Base-by-base conservation (phyloP, 2,797 vertebrate species). In the Leptodactylus fallax region DNA sequence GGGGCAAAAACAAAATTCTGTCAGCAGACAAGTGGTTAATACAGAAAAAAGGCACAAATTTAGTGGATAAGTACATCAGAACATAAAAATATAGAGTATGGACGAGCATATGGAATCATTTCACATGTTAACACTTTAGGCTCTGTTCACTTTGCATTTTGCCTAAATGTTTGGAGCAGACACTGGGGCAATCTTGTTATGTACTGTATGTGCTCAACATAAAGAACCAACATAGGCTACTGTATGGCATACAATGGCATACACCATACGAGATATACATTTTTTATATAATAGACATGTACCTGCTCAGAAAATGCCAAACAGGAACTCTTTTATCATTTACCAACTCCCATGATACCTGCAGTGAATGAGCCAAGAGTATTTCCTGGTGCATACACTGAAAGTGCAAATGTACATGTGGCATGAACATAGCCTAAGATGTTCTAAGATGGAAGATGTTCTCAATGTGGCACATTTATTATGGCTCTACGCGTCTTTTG, bases 1-100 rank as follows among this genome's bases (percentile, higher is more conserved):
- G 7, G 0, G 36, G 27, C 14, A 36, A 58, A 60, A 36, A 45
- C 11, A 3, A 58, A 72, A 72, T 10, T 45, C 17, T 21, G 8
- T 74, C 16, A 74, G 19, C 4, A 0, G 17, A 72, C 16, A 8
- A 21, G 71, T 17, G n/a, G 23, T 61, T 60, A 61, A 60, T 45
- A 47, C 56, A 12, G 25, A 17, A 80, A 80, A 17, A 81, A 81
- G 58, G 58, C 45, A 63, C 55, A 80, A 79, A 25, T 56, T 55
- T 9, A 79, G 13, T 61, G 51, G 27, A 45, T 2, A 27, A 58
- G 23, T 12, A 80, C 36, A 81, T 14, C 19, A 81, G 10, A 47
- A n/a, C 36, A n/a, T 21, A 61, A 36, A 63, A 79, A 80, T 1
- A 56, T 21, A 63, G 4, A 27, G 23, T 13, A 23, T 16, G 27